These are phyloP conservation scores for Onthophagus taurus DNA, from an alignment of 1,140 invertebrate genomes.

Conservation along the genomic window DNA sequence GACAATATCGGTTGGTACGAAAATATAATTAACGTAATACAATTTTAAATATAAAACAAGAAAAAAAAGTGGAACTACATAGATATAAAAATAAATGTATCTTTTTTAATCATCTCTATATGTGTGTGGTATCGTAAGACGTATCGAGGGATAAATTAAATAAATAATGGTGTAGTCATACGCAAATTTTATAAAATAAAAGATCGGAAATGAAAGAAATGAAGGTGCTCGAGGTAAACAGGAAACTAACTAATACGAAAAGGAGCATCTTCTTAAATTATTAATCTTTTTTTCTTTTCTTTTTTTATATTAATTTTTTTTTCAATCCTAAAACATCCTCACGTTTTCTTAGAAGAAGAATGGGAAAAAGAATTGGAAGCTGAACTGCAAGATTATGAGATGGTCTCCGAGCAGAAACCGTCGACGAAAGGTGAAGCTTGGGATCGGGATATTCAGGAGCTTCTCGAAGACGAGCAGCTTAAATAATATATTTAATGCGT, in stretches of 20 bases:
- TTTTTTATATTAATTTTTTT: constrained; percentile 17
- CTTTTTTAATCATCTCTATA: too few species aligned
- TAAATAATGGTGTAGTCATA: constrained; percentile 12
- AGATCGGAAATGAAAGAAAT: constrained; percentile 12
- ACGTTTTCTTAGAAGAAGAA: constrained; percentile 60
- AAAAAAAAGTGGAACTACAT: too few species aligned
- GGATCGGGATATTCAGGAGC: constrained; percentile 34
- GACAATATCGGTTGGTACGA: constrained; percentile 17
- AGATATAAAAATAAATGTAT: too few species aligned
- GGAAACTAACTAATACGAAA: constrained; percentile 35
- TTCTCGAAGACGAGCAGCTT: constrained; percentile 33
- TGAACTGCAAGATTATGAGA: constrained; percentile 86
- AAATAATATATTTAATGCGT: constrained; percentile 23
- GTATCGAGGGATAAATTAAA: constrained; percentile 1
- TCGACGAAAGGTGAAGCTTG: constrained; percentile 28
- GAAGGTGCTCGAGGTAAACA: constrained; percentile 22
- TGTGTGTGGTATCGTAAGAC: constrained; percentile 5
- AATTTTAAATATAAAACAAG: too few species aligned
- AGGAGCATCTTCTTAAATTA: constrained; percentile 26
- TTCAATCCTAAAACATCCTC: background rate
- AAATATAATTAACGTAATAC: too few species aligned
- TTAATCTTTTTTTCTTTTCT: constrained; percentile 15
- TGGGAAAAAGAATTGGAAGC: constrained; percentile 89
- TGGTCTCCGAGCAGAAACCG: constrained; percentile 50
- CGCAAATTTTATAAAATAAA: constrained; percentile 7